Evolutionary conservation across 2,797 vertebrate species (phyloP), one percentile per base, ranked within the genome.

Genomic region (Dipus sagitta): DNA sequence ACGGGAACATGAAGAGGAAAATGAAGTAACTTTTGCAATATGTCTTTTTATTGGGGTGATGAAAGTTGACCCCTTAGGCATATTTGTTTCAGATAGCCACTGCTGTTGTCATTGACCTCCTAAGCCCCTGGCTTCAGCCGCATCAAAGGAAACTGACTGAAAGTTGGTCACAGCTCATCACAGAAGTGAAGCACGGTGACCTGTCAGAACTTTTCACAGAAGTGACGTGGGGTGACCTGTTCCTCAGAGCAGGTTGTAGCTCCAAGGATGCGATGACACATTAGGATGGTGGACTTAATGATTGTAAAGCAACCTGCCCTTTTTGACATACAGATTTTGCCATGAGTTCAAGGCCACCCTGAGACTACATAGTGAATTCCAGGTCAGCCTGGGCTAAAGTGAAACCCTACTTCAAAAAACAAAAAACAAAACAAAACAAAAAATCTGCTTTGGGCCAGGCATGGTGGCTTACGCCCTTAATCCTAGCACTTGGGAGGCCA

Each of bases 91-190:
- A 77, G 78, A 93, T 62, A 88, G 94, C 94, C 82, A 90, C 91
- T 91, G 91, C 90, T 78, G 32, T 76, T 92, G 85, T 84, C 90
- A 88, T 95, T 28, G 1, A 65, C 94, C 72, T 20, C 2, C 26
- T 87, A 68, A 95, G 74, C 76, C 93, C 85, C n/a, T 96, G 89
- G 94, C 94, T 94, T 47, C 94, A 70, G n/a, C 70, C 90, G 68
- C 64, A 75, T 88, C 0, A 32, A 81, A 38, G 62, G 32, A 64
- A 96, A 86, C 79, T 77, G 96, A 89, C 80, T 65, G 91, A 75
- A 84, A 87, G 68, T 47, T 80, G 95, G 65, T 95, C 68, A 54
- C 3, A 90, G 86, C 65, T 94, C 92, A 20, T 87, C 95, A 94
- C 74, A 95, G 88, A 95, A 95, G 54, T 76, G 95, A 86, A 94